Conservation (phyloP, 2,113 vertebrate genomes). For the Brachyhypopomus occidentalis region DNA sequence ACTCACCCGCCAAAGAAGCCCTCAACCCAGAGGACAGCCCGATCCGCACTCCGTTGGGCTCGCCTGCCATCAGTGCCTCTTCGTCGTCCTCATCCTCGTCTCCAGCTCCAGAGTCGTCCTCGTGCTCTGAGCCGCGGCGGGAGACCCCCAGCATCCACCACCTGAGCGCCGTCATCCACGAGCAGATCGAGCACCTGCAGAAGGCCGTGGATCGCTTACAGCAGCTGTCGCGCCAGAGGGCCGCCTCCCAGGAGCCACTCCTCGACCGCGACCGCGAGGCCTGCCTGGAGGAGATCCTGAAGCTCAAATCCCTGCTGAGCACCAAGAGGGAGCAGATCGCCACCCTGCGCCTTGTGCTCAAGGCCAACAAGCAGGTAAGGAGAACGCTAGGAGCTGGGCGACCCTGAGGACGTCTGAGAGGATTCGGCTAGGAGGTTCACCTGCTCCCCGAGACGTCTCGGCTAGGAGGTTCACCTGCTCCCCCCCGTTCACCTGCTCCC, state of each 20-base stretch:
- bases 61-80: constrained; percentile 90
- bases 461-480: constrained; percentile 10
- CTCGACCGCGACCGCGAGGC: constrained; percentile 95
- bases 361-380: constrained; percentile 96
- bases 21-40: constrained; percentile 71
- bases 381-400: no score
- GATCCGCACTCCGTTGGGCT: constrained; percentile 78
- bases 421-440: no score
- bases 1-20: constrained; percentile 78
- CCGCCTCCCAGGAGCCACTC: constrained; percentile 89
- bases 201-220: constrained; percentile 91
- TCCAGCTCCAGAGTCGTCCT: constrained; percentile 83
- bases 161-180: constrained; percentile 94
- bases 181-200: constrained; percentile 97
- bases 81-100: constrained; percentile 81
- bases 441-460: no score
- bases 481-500: no score
- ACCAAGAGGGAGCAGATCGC: constrained; percentile 97
- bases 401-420: no score
- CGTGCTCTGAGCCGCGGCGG: constrained; percentile 82
- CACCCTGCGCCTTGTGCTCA: constrained; percentile 89
- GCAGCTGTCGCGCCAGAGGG: constrained; percentile 90
- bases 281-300: constrained; percentile 96
- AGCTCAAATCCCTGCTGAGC: constrained; percentile 93
- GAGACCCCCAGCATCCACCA: constrained; percentile 97